Percentiles rank a stretch among this genome's conserved stretches.
These are phyloP conservation scores for Odobenus rosmarus DNA, from an alignment of 2,113 vertebrate species.

Conservation along the genomic window DNA sequence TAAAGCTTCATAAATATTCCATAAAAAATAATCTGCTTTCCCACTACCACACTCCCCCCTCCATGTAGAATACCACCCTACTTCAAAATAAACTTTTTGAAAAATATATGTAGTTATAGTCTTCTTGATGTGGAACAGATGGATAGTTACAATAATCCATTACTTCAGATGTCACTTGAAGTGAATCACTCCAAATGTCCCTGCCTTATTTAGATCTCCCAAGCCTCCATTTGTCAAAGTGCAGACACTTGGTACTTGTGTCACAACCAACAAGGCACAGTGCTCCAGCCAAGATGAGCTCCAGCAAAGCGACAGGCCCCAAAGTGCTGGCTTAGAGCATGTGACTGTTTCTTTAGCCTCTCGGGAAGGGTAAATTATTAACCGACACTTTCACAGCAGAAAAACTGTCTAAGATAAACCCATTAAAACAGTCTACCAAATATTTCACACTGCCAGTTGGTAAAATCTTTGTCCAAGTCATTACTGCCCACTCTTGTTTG, in stretches of 20 bases:
- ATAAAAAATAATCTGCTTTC: constrained; percentile 16
- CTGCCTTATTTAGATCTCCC: constrained; percentile 81
- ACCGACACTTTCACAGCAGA: constrained; percentile 85
- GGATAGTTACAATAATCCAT: constrained; percentile 78
- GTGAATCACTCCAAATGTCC: constrained; percentile 80
- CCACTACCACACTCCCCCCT: background rate
- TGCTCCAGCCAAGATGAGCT: constrained; percentile 73
- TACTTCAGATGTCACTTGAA: constrained; percentile 79
- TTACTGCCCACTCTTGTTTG: constrained; percentile 69
- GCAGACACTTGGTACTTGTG: constrained; percentile 79
- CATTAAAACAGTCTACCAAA: constrained; percentile 85
- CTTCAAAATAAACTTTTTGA: constrained; percentile 68
- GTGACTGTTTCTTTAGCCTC: constrained; percentile 82
- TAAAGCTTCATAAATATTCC: constrained; percentile 69
- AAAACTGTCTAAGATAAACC: constrained; percentile 86
- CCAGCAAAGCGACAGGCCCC: constrained; percentile 68
- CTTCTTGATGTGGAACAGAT: constrained; percentile 69
- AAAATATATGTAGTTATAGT: constrained; percentile 15
- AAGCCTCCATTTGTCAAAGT: constrained; percentile 84
- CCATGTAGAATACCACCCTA: constrained; percentile 49
- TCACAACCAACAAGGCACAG: constrained; percentile 69
- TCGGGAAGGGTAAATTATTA: constrained; percentile 87
- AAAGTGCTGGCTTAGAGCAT: constrained; percentile 62
- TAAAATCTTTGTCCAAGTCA: constrained; percentile 85
- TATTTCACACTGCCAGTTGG: constrained; percentile 80